phyloP scores from a whole-genome alignment of 2,113 vertebrate species.

The Rhinolophus sinicus region DNA sequence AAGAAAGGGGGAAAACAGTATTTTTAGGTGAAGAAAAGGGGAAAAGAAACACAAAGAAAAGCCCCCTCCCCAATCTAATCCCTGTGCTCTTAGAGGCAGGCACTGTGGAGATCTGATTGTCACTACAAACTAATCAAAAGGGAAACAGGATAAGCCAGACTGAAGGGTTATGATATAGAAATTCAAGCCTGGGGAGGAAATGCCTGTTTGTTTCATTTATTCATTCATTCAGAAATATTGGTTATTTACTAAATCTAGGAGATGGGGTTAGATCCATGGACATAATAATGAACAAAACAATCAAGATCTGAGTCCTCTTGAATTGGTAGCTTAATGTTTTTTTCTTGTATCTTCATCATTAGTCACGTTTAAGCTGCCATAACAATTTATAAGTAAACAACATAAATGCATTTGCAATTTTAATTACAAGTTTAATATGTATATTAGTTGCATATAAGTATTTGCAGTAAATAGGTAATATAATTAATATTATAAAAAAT shows the following conservation, averaged over 20 bases:
- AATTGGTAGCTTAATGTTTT: not conserved
- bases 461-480: not conserved
- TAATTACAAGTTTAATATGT: not conserved
- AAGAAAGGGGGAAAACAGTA: not conserved
- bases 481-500: not conserved
- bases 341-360: not conserved
- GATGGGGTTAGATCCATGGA: not conserved
- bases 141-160: not conserved
- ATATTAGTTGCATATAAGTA: not conserved
- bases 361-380: not conserved
- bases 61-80: not conserved
- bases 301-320: not conserved
- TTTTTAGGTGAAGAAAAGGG: not conserved
- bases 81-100: not conserved
- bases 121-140: not conserved
- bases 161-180: not conserved
- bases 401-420: not conserved
- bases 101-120: not conserved
- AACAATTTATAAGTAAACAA: not conserved
- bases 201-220: not conserved
- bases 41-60: not conserved
- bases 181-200: not conserved
- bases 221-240: not conserved
- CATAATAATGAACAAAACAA: not conserved
- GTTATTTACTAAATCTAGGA: not conserved